Conservation (phyloP, 2,113 vertebrate species). For the Podarcis cretensis region DNA sequence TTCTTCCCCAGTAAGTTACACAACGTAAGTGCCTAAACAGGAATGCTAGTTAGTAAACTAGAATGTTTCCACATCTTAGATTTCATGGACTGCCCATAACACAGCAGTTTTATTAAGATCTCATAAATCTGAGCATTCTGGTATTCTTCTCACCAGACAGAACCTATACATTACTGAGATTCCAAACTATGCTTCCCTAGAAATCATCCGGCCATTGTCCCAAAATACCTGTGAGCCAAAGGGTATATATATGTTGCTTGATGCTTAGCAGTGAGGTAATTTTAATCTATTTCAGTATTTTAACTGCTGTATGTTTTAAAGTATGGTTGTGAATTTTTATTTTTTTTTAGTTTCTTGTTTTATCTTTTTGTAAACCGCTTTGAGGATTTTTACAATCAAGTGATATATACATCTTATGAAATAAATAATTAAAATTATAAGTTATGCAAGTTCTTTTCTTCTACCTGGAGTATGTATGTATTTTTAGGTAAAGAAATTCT, state of each 20-base stretch:
- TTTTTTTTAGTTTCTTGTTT: too few relatives aligned
- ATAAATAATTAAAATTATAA: too few relatives aligned
- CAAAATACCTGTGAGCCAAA: neutral
- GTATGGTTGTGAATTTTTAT: too few relatives aligned
- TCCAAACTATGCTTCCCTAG: neutral
- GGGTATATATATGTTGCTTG: neutral
- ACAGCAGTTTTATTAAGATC: neutral
- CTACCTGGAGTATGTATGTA: neutral
- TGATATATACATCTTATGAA: too few relatives aligned
- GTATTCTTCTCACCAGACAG: neutral
- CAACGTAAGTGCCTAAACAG: neutral
- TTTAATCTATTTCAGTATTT: too few relatives aligned
- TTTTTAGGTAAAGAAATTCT: neutral
- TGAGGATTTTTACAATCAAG: too few relatives aligned
- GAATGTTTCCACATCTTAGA: neutral
- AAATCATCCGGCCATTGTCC: neutral
- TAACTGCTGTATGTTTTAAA: too few relatives aligned
- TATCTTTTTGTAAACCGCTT: too few relatives aligned
- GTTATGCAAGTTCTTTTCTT: neutral
- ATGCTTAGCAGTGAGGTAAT: neutral
- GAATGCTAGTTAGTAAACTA: neutral
- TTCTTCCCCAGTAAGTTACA: neutral
- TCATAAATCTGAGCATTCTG: neutral
- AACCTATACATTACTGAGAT: neutral
- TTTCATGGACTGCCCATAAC: neutral